Conservation (phyloP, 1,140 invertebrate species). For the Zophobas atratus region DNA sequence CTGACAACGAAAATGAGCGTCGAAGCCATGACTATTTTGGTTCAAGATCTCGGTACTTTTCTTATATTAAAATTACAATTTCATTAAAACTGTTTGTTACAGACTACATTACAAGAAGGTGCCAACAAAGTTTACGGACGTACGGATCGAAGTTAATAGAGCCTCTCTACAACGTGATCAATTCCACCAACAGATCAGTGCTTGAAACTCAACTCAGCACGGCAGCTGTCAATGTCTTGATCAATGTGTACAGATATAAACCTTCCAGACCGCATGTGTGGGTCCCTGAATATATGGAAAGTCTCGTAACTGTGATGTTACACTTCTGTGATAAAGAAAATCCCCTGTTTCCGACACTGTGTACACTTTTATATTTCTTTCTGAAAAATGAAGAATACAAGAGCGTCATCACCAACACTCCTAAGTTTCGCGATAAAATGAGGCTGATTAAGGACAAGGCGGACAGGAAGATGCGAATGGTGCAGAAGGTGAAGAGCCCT, state of each 20-base stretch:
- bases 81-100: conserved; percentile 58
- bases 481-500: conserved; percentile 32
- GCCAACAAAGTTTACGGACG: conserved; percentile 67
- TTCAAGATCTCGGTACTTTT: conserved; percentile 63
- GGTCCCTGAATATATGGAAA: conserved; percentile 64
- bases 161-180: conserved; percentile 69
- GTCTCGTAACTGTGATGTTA: conserved; percentile 71
- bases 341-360: conserved; percentile 73
- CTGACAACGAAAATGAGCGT: conserved; percentile 66
- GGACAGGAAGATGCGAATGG: conserved; percentile 63
- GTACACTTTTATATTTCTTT: conserved; percentile 77
- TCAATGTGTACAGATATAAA: conserved; percentile 70
- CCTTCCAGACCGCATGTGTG: conserved; percentile 57
- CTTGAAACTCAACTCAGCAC: conserved; percentile 71
- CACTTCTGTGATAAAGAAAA: conserved; percentile 77
- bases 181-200: conserved; percentile 70
- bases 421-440: conserved; percentile 58
- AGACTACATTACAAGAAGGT: conserved; percentile 72
- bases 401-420: conserved; percentile 54
- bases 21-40: conserved; percentile 69
- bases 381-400: conserved; percentile 63
- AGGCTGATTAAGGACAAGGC: conserved; percentile 58
- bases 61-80: conserved; percentile 37
- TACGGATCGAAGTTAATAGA: conserved; percentile 66
- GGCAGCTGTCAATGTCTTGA: conserved; percentile 69